These are phyloP conservation scores for Drosophila prosaltans DNA, from an alignment of 1,140 invertebrate species.

Conservation along the genomic window DNA sequence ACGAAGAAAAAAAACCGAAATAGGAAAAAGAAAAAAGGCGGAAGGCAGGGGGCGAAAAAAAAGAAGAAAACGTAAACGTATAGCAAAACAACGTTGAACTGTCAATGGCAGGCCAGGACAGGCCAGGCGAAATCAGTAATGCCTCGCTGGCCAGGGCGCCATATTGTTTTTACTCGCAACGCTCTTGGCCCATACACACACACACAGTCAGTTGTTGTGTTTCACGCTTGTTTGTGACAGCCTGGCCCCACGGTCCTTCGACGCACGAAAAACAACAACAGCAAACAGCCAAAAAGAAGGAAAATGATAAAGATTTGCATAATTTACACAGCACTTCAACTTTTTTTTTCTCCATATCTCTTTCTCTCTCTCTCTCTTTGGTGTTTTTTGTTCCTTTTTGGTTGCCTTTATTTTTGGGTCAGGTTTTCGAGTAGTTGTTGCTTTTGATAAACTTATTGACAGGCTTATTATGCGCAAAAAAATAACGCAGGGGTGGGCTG, in stretches of 20 bases:
- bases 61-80: conserved; percentile 49
- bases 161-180: conserved; percentile 77
- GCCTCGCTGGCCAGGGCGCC: conserved; percentile 60
- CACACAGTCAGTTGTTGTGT: conserved; percentile 69
- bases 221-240: conserved; percentile 80
- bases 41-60: conserved; percentile 22
- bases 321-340: conserved; percentile 77
- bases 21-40: conserved; percentile 35
- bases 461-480: conserved; percentile 66
- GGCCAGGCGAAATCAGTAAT: conserved; percentile 26
- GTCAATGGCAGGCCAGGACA: conserved; percentile 67
- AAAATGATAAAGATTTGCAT: conserved; percentile 77
- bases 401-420: conserved; percentile 55
- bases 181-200: conserved; percentile 27
- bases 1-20: not conserved
- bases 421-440: conserved; percentile 63
- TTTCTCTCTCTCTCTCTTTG: not conserved
- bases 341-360: conserved; percentile 35
- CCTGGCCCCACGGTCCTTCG: conserved; percentile 3
- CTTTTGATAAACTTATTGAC: conserved; percentile 77
- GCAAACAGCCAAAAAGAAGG: conserved; percentile 13
- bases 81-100: conserved; percentile 73
- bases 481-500: not conserved
- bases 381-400: conserved; percentile 37
- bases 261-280: conserved; percentile 3